Evolutionary conservation across 2,113 vertebrate species (phyloP).

Genomic region (Tapirus terrestris): DNA sequence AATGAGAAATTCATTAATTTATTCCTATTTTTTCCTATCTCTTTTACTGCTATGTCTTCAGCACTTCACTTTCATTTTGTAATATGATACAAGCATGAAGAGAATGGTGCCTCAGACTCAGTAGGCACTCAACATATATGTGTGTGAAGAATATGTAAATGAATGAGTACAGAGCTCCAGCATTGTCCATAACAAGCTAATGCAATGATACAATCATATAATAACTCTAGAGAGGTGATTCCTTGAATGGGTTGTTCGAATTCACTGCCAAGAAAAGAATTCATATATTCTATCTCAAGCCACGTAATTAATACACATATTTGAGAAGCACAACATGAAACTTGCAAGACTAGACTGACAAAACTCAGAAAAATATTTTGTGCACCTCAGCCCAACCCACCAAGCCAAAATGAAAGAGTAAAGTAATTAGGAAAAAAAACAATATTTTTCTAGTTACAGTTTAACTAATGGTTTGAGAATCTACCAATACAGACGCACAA

Average conservation of each 20-base stretch:
- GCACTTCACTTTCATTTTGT: slow-evolving; percentile 13
- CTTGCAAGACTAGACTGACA: not conserved
- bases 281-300: not conserved
- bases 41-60: not conserved
- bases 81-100: not conserved
- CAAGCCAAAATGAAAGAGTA: not conserved
- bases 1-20: slow-evolving; percentile 26
- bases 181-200: not conserved
- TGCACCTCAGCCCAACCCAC: not conserved
- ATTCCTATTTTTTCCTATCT: not conserved
- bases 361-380: not conserved
- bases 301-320: not conserved
- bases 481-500: not conserved
- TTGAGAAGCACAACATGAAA: not conserved
- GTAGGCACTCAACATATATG: not conserved
- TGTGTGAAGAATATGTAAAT: slow-evolving; percentile 11
- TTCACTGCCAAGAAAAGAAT: not conserved
- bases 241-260: not conserved
- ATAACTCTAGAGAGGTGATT: not conserved
- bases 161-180: not conserved
- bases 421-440: not conserved
- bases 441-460: slow-evolving; percentile 44
- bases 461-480: slow-evolving; percentile 18
- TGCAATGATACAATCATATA: not conserved
- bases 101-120: not conserved